Percentiles rank a stretch among this genome's conserved stretches.
Evolutionary conservation across 1,140 invertebrate genomes (phyloP).

Genomic region (Rhysida immarginata): DNA sequence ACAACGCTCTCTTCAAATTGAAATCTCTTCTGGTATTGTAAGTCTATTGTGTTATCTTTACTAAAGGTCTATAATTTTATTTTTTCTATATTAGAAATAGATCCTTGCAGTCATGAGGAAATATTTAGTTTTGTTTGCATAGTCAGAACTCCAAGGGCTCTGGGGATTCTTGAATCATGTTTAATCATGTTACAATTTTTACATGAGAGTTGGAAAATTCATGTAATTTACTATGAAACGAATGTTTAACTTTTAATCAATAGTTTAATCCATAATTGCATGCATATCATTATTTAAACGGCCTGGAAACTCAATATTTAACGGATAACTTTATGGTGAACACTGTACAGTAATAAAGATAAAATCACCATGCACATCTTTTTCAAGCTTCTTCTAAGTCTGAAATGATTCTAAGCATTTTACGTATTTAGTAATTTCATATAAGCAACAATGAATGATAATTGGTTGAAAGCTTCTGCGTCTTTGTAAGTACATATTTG

Average conservation of each 20-base stretch:
- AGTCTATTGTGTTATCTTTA: no score
- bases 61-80: no score
- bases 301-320: no score
- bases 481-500: no score
- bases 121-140: not conserved
- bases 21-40: not conserved
- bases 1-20: not conserved
- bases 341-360: not conserved
- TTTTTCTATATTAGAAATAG: not conserved
- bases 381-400: not conserved
- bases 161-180: not conserved
- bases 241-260: no score
- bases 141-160: not conserved
- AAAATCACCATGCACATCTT: conserved; percentile 1
- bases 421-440: not conserved
- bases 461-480: no score
- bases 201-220: not conserved
- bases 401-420: not conserved
- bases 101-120: not conserved
- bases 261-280: no score
- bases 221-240: no score
- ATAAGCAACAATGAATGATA: not conserved
- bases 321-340: conserved; percentile 4
- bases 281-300: no score
- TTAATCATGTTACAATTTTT: not conserved